phyloP scores from a whole-genome alignment of 2,888 invertebrate species.

The Xylota sylvarum region DNA sequence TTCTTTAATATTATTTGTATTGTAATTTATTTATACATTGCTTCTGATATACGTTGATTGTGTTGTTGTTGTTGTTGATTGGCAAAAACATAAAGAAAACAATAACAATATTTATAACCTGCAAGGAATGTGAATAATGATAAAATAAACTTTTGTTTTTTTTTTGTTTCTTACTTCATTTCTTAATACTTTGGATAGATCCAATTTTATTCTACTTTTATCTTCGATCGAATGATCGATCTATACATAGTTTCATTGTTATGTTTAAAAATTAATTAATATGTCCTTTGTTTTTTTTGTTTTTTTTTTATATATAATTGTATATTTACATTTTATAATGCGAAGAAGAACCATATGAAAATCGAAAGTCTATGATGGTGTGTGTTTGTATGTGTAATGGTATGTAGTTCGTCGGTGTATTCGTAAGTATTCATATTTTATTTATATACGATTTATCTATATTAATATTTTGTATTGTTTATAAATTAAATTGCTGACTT shows the following conservation, averaged over 20 bases:
- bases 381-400: conserved; percentile 49
- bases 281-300: too few species aligned
- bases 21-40: conserved; percentile 32
- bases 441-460: conserved; percentile 46
- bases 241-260: conserved; percentile 50
- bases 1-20: conserved; percentile 13
- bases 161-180: conserved; percentile 37
- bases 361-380: conserved; percentile 63
- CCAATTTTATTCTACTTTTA: conserved; percentile 66
- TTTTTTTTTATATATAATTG: conserved; percentile 20
- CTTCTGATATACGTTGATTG: conserved; percentile 49
- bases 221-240: conserved; percentile 41
- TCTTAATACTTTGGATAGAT: conserved; percentile 70
- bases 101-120: conserved; percentile 23
- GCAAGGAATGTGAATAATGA: conserved; percentile 73
- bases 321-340: conserved; percentile 68
- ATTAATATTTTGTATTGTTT: conserved; percentile 22
- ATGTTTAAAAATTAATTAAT: conserved; percentile 41
- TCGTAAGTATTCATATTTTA: conserved; percentile 41
- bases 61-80: conserved; percentile 22
- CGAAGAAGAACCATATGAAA: conserved; percentile 65
- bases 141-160: conserved; percentile 41
- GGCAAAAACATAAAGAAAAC: conserved; percentile 24
- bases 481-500: conserved; percentile 72
- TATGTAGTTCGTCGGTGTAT: conserved; percentile 49